Percentiles rank a stretch among this genome's conserved stretches.
phyloP scores from a whole-genome alignment of 2,113 vertebrate species.

The Corapipo altera region DNA sequence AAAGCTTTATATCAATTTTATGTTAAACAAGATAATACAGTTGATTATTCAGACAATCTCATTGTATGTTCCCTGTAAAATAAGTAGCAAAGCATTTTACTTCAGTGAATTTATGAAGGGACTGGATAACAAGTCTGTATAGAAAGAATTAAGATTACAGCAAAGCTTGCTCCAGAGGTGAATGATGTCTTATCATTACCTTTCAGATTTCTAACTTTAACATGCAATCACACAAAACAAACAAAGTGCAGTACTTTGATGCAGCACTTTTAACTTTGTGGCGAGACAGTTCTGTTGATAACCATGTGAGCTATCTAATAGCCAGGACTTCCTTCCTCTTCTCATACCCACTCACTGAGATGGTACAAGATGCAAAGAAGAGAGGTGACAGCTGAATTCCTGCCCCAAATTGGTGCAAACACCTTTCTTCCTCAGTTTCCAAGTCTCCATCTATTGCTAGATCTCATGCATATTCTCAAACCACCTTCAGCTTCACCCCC shows the following conservation, averaged over 20 bases:
- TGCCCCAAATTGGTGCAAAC: background rate
- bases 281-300: background rate
- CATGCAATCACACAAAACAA: background rate
- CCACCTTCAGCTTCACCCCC: background rate
- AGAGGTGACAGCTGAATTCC: background rate
- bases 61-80: background rate
- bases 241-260: background rate
- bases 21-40: background rate
- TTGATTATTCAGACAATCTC: background rate
- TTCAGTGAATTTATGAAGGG: background rate
- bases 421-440: background rate
- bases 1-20: background rate
- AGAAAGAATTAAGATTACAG: background rate
- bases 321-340: background rate
- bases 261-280: background rate
- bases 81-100: background rate
- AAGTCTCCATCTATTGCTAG: background rate
- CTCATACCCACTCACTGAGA: background rate
- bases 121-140: background rate
- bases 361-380: background rate
- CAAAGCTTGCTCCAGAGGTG: background rate
- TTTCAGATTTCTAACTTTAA: background rate
- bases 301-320: fast-evolving
- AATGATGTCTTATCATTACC: background rate
- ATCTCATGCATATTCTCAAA: background rate